A percentile compares a stretch with the other conserved stretches of the same genome.
Conservation (phyloP, 2,888 invertebrate species). For the Lasioglossum calceatum region DNA sequence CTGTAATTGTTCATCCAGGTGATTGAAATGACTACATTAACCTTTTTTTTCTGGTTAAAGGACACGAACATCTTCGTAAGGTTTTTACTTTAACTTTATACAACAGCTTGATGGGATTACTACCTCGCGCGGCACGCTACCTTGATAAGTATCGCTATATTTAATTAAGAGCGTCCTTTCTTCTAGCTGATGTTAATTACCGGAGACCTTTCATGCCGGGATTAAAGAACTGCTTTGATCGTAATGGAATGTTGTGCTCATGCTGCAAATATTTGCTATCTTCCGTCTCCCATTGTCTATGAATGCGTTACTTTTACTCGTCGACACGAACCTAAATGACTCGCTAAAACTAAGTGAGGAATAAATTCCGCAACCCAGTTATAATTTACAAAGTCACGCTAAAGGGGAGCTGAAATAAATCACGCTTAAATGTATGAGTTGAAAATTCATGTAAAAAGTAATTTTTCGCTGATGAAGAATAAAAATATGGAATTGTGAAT, state of each 20-base stretch:
- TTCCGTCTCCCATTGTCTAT: neutral
- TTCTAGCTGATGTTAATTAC: constrained; percentile 41
- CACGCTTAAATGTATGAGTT: neutral
- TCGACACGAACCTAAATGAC: neutral
- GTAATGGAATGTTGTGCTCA: neutral
- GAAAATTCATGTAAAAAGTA: neutral
- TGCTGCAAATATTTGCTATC: constrained; percentile 3
- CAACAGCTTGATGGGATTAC: constrained; percentile 38
- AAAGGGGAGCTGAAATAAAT: neutral
- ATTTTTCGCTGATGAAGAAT: neutral
- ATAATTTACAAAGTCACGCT: neutral
- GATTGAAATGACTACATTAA: constrained; percentile 10
- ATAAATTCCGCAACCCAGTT: neutral
- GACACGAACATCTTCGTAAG: constrained; percentile 27
- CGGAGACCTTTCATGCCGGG: constrained; percentile 4
- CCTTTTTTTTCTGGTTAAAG: neutral
- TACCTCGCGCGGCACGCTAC: constrained; percentile 34
- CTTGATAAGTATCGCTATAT: constrained; percentile 39
- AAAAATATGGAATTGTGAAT: constrained; percentile 8
- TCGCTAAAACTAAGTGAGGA: neutral
- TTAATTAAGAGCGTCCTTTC: constrained; percentile 48
- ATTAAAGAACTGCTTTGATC: constrained; percentile 4
- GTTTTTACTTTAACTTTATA: constrained; percentile 34
- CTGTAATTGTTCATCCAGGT: neutral
- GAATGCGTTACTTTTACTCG: neutral